Evolutionary conservation across 2,113 vertebrate genomes (phyloP).

Genomic region (Tachysurus vachellii): DNA sequence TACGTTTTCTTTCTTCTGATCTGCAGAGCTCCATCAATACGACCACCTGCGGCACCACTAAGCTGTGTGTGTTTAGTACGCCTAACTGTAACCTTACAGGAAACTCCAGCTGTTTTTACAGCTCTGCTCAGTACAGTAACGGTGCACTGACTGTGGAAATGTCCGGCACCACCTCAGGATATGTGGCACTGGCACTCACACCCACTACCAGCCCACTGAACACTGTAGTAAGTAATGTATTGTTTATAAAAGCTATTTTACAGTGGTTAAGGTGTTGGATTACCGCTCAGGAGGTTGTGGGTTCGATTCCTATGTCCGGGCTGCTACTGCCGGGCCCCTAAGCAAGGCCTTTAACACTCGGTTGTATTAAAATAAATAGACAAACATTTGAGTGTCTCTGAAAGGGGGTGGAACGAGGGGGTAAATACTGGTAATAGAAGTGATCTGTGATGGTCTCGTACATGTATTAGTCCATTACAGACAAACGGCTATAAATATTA

Average conservation of each 20-base stretch:
- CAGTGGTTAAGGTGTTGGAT: background rate
- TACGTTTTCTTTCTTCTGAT: slow-evolving; percentile 37
- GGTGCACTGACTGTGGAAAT: slow-evolving; percentile 47
- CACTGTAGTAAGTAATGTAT: background rate
- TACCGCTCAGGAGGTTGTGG: too few species aligned
- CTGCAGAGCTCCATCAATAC: slow-evolving; percentile 54
- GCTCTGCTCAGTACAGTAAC: background rate
- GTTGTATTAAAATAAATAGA: too few species aligned
- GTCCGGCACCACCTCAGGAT: slow-evolving; percentile 34
- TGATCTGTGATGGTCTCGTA: too few species aligned
- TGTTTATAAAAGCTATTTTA: background rate
- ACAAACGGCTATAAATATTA: background rate
- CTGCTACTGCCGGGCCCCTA: too few species aligned
- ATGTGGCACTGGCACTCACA: slow-evolving; percentile 49
- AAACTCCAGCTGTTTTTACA: slow-evolving; percentile 50
- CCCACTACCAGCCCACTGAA: background rate
- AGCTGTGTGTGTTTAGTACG: slow-evolving; percentile 48
- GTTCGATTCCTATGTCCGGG: too few species aligned
- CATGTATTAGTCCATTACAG: background rate
- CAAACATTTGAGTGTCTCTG: too few species aligned
- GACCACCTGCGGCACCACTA: background rate
- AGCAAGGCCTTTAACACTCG: too few species aligned
- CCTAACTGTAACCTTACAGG: slow-evolving; percentile 32
- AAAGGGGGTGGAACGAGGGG: too few species aligned
- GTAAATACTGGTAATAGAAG: too few species aligned